phyloP scores from a whole-genome alignment of 2,113 vertebrate species.

The Myotis yumanensis region DNA sequence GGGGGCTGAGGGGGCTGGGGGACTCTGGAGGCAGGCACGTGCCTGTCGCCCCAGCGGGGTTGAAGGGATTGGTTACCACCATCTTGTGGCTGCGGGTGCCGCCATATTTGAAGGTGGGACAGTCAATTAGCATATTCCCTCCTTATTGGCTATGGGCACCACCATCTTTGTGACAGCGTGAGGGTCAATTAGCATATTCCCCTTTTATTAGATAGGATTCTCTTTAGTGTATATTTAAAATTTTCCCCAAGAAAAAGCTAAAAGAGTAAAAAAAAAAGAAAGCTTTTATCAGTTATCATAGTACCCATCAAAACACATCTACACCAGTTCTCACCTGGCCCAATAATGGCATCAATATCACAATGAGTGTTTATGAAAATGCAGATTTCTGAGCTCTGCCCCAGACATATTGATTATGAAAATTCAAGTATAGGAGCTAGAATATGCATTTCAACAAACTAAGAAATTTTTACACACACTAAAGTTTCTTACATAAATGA shows the following conservation, averaged over 20 bases:
- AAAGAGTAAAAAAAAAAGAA: neutral
- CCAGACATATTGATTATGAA: constrained; percentile 14
- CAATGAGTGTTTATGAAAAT: constrained; percentile 5
- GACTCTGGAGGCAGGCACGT: too few species aligned
- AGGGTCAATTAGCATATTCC: too few species aligned
- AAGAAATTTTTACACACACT: constrained; percentile 27
- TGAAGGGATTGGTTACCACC: too few species aligned
- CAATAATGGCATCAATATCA: neutral
- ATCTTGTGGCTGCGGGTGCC: too few species aligned
- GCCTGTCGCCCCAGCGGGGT: too few species aligned
- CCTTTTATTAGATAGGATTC: neutral
- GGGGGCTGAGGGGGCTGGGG: too few species aligned
- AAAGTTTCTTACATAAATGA: constrained; percentile 36
- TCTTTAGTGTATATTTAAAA: constrained; percentile 6
- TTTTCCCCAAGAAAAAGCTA: constrained; percentile 19
- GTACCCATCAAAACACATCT: neutral
- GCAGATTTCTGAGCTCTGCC: constrained; percentile 17
- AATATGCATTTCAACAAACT: constrained; percentile 39
- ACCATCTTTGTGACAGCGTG: too few species aligned
- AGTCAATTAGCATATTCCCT: too few species aligned
- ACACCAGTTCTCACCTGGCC: neutral
- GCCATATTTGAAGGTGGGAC: too few species aligned
- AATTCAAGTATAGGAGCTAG: neutral
- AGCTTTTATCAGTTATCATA: neutral
- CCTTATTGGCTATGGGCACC: too few species aligned